Evolutionary conservation across 2,113 vertebrate species (phyloP).

Genomic region (Catharus bicknelli): DNA sequence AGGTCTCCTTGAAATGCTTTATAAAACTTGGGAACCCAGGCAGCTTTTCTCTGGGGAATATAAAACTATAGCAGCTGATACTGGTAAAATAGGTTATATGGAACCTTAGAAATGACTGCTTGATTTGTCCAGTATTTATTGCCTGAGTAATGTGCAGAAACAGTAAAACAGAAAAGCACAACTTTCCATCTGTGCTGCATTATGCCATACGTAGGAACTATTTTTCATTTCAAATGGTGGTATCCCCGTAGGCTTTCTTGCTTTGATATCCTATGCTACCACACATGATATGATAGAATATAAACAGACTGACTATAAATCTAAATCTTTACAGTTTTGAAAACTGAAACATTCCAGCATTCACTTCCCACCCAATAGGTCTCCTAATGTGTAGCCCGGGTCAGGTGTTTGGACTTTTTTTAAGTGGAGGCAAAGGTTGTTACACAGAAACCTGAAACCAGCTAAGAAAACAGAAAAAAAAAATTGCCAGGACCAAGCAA

Average conservation of each 20-base stretch:
- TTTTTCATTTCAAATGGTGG: conserved; percentile 70
- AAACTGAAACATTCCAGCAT: conserved; percentile 49
- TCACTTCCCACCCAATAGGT: background rate
- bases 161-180: conserved; percentile 49
- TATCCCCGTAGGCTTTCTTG: conserved; percentile 15
- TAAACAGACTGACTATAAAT: conserved; percentile 56
- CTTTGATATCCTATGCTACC: conserved; percentile 66
- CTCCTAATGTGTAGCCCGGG: background rate
- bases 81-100: conserved; percentile 64
- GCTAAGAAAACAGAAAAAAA: background rate
- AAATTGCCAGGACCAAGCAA: background rate
- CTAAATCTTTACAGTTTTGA: conserved; percentile 31
- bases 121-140: conserved; percentile 67
- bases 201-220: conserved; percentile 56
- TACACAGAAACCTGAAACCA: background rate
- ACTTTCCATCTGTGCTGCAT: conserved; percentile 71
- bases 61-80: conserved; percentile 65
- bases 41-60: conserved; percentile 44
- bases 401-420: conserved; percentile 28
- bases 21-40: conserved; percentile 57
- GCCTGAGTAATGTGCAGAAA: conserved; percentile 60
- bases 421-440: background rate
- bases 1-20: conserved; percentile 63
- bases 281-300: conserved; percentile 58
- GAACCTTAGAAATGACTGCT: conserved; percentile 64